Percentiles rank a stretch among this genome's conserved stretches.
Evolutionary conservation across 1,140 invertebrate species (phyloP).

Genomic region (Aphelenchoides fujianensis): DNA sequence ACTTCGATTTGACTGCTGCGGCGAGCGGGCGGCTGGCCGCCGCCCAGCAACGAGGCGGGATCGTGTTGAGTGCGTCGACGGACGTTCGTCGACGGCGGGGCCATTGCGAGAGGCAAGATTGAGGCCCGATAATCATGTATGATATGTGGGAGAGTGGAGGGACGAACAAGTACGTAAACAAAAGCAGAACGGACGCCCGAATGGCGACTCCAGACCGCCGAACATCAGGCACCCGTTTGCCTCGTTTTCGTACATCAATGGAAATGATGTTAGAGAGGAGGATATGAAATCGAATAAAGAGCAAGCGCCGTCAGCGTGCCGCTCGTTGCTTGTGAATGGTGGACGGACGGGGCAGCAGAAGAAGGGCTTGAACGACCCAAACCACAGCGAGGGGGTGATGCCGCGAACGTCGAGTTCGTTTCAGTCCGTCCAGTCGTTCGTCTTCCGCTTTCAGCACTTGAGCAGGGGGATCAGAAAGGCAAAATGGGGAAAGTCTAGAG

Average conservation of each 20-base stretch:
- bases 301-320: not conserved
- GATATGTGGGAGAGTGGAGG: not conserved
- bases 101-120: not conserved
- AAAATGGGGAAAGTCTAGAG: not conserved
- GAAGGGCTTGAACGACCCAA: no score
- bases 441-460: no score
- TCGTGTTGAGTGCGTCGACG: not conserved
- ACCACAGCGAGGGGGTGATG: no score
- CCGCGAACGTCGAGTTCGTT: no score
- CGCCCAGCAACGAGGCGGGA: not conserved
- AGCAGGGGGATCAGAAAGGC: not conserved
- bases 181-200: not conserved
- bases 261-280: not conserved
- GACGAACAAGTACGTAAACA: not conserved
- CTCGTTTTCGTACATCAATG: not conserved
- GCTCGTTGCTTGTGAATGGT: no score
- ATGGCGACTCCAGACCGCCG: not conserved
- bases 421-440: no score
- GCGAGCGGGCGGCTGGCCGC: not conserved
- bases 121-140: not conserved
- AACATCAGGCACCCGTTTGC: not conserved
- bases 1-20: not conserved
- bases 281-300: constrained; percentile 1
- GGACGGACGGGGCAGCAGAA: no score
- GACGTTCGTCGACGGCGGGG: not conserved